These are phyloP conservation scores for Zophobas morio DNA, from an alignment of 1,140 invertebrate species.

Conservation along the genomic window DNA sequence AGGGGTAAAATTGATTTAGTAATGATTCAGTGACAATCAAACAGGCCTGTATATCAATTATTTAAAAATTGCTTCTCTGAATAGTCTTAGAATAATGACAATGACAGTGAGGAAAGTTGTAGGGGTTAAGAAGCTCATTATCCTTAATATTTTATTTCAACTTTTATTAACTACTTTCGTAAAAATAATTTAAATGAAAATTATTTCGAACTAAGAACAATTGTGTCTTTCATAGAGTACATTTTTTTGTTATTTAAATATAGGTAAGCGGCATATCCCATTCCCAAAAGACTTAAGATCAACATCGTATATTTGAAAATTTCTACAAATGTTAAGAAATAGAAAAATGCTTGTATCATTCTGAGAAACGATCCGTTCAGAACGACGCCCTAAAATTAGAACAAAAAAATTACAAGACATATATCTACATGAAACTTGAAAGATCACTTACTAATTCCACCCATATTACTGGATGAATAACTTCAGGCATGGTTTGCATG, in stretches of 20 bases:
- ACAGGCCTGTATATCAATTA: conserved; percentile 6
- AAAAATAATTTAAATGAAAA: background rate
- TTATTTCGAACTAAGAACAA: conserved; percentile 21
- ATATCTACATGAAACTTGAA: background rate
- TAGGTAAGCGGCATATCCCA: background rate
- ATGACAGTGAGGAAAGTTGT: conserved; percentile 12
- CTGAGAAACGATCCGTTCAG: conserved; percentile 68
- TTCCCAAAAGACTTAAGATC: conserved; percentile 12
- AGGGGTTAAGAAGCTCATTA: conserved; percentile 28
- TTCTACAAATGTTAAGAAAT: conserved; percentile 18
- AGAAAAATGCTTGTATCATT: conserved; percentile 29
- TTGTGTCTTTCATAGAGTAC: conserved; percentile 11
- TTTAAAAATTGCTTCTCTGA: conserved; percentile 29
- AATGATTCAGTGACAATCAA: background rate
- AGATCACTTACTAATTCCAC: conserved; percentile 76
- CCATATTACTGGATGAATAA: conserved; percentile 82
- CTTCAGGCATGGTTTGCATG: conserved; percentile 74
- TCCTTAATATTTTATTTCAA: background rate
- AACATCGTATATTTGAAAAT: conserved; percentile 23
- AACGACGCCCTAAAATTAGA: conserved; percentile 69
- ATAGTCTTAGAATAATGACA: conserved; percentile 26
- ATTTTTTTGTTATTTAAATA: conserved; percentile 18
- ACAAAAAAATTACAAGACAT: conserved; percentile 29
- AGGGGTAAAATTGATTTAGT: conserved; percentile 2
- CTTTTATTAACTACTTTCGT: too few species aligned